Base-by-base conservation (phyloP, 1,140 invertebrate species). In the Glossosoma conforme region DNA sequence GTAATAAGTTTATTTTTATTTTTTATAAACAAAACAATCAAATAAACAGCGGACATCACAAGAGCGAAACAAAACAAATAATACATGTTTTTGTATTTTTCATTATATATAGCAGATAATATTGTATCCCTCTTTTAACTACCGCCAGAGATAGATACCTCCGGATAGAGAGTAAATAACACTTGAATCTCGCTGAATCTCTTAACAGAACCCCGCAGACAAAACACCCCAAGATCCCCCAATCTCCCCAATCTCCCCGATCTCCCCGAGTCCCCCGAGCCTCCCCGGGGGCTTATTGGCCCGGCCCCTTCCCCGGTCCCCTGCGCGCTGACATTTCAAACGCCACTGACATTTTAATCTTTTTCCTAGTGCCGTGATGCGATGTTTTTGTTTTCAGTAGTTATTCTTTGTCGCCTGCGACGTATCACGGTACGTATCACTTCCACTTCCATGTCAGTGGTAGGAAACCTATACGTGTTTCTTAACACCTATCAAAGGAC, bases 321-420 rank as follows among this genome's bases (percentile, higher is more conserved):
- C n/a, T 44, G 30, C 21, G 15, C 14, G 44, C 45, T 59, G 57
- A 59, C 57, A 55, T 59, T 55, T 55, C 57, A 59, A 59, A 59
- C 52, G 48, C 36, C 57, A 47, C 41, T 59, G 57, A 59, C 57
- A 59, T 59, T 59, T 59, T 59, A 59, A 59, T 59, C 57, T 59
- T 59, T 58, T 59, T 55, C 57, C 52, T 51, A 58, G 44, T 47
- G 37, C 45, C 37, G 49, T 48, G 36, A 41, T 53, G 43, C 37
- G 44, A 53, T 50, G 56, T 54, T 54, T 54, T 58, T 54, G 51
- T 54, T 51, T 54, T 51, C 46, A 50, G 44, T 48, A 46, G 51
- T 49, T 24, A 28, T 37, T n/a, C 14, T 49, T 37, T 41, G 36
- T 28, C 37, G 46, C 24, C 13, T 40, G 35, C 20, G 24, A 14